A percentile compares a stretch with the other conserved stretches of the same genome.
Evolutionary conservation across 2,888 invertebrate species (phyloP).

Genomic region (Caenorhabditis uteleia): DNA sequence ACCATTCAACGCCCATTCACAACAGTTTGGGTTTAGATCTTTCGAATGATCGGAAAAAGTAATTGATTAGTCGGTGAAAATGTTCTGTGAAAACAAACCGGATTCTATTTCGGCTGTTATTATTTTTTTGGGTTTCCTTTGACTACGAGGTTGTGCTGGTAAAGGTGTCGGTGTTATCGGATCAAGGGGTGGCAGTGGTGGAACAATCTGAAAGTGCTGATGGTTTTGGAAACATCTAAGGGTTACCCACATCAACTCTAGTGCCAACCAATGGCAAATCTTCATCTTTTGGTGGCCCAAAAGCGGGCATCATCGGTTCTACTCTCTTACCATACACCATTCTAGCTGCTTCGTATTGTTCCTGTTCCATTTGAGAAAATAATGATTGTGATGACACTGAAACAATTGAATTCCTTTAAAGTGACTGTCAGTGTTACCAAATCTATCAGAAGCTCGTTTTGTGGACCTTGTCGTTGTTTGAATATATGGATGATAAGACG

Average conservation of each 20-base stretch:
- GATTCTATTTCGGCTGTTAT: too few relatives aligned
- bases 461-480: neutral
- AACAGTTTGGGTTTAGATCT: slow-evolving; percentile 30
- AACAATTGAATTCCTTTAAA: neutral
- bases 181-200: slow-evolving; percentile 6
- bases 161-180: neutral
- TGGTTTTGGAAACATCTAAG: neutral
- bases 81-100: too few relatives aligned
- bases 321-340: neutral
- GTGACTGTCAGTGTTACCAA: neutral
- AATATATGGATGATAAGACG: neutral
- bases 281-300: slow-evolving; percentile 1
- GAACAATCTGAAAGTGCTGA: slow-evolving; percentile 1
- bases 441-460: neutral
- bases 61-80: too few relatives aligned
- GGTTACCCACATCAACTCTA: neutral
- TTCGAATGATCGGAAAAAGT: neutral
- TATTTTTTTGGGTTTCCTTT: too few relatives aligned
- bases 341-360: slow-evolving; percentile 2
- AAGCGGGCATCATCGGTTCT: slow-evolving; percentile 2
- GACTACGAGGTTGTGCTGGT: too few relatives aligned
- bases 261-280: neutral
- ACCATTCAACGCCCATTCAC: slow-evolving; percentile 48
- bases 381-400: neutral
- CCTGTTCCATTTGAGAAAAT: slow-evolving; percentile 1